Base-by-base conservation (phyloP, 2,113 vertebrate genomes). In the Tringa solitaria region DNA sequence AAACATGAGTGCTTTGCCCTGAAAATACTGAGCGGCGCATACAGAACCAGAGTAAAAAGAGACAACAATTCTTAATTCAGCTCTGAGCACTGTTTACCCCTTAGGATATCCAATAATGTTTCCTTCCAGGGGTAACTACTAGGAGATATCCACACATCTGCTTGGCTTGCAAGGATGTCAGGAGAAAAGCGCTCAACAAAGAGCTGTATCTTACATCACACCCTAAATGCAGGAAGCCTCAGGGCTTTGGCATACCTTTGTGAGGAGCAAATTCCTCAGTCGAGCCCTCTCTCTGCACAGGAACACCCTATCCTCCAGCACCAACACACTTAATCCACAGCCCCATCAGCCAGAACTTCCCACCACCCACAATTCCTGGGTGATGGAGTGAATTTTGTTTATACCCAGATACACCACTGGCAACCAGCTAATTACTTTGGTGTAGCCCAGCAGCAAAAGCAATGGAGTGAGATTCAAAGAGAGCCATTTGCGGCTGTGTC, bases 291-390 rank as follows among this genome's bases (percentile, higher is more conserved):
- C 79, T 92, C 73, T 63, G 84, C 3, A 3, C 68, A 87, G 94
- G 75, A 97, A 93, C 92, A 89, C 90, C 90, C 96, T 87, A 18
- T 96, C 90, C 89, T 91, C 79, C 90, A 94, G 89, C 93, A 84
- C 60, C 30, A 15, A 69, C 60, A 86, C 64, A 77, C 74, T 54
- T 89, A 91, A 95, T 87, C 84, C 85, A 45, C 65, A 87, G 88
- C 60, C 80, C 65, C 85, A 76, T 59, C 83, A 70, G 50, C 64
- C 67, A 93, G 94, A 87, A 60, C 50, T 90, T 90, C 82, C 87
- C 94, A 96, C 84, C 92, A 93, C 89, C 56, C 90, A 57, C 81
- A 73, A 53, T 78, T 93, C 90, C 85, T 43, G 73, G 43, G 76
- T 39, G 78, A 81, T 61, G 85, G 79, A 93, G 51, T 39, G 82